Evolutionary conservation across 2,888 invertebrate genomes (phyloP), one percentile per base, ranked within the genome.

Genomic region (Minunthozetes semirufus): DNA sequence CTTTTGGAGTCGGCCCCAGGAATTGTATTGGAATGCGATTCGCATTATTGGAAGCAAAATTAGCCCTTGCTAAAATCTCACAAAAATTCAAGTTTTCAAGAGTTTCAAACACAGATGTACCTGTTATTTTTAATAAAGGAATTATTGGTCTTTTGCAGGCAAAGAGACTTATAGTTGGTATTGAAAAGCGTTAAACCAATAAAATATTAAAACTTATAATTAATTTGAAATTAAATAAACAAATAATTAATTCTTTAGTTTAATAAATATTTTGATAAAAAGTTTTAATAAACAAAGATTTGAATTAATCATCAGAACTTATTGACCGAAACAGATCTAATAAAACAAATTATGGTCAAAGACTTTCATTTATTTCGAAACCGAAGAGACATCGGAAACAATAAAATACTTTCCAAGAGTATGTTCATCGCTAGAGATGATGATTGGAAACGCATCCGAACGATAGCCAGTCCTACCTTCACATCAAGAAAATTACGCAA

Each of bases 371-470:
- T 27, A 11, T 59, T 59, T 15, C 59, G 25, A 13, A 27, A 59
- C 15, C 59, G 59, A 27, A 22, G 15, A 59, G 15, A 17, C 27
- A 13, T 3, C 1, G 6, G 11, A 59, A 59, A 0, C 19, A 9
- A 61, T 33, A 17, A 25, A 27, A 6, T 61, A 6, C 6, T 38
- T 1, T 27, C 11, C 15, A 38, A 71, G 3, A 17, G 3, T 19
- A 29, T 72, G 38, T 72, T 72, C 22, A 11, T 2, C 25, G 11
- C 53, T 1, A n/a, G 33, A 17, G 72, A 38, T 38, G 56, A 73
- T 4, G 25, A 27, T 1, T 73, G 73, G 73, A 61, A 61, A 42
- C 29, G 61, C 4, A 19, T 73, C 19, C 27, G 73, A 61, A 8
- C 73, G 1, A 56, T 73, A 61, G n/a, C 38, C 9, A 38, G n/a